Percentiles rank a stretch among this genome's conserved stretches.
Conservation (phyloP, 2,113 vertebrate species). For the Promerops cafer region DNA sequence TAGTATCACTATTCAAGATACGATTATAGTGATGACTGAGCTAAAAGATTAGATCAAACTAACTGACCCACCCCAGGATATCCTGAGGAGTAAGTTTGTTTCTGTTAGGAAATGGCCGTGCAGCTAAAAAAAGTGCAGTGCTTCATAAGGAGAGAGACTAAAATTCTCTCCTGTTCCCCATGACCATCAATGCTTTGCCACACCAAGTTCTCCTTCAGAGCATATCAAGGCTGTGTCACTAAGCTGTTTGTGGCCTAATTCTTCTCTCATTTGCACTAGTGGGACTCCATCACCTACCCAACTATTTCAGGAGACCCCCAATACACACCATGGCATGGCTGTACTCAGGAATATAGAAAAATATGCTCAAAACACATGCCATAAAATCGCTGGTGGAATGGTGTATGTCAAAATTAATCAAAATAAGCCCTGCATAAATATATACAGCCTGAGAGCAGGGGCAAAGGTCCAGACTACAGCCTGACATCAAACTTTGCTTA, state of each 20-base stretch:
- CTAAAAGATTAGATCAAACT: neutral
- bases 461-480: neutral
- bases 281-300: neutral
- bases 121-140: neutral
- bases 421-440: neutral
- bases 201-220: neutral
- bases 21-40: neutral
- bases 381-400: neutral
- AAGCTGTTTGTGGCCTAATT: neutral
- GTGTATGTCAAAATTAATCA: neutral
- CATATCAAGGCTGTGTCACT: rapidly evolving
- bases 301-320: neutral
- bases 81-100: neutral
- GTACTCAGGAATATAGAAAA: neutral
- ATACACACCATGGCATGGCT: neutral
- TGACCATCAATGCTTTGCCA: neutral
- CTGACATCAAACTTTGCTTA: neutral
- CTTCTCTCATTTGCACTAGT: neutral
- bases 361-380: neutral
- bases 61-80: neutral
- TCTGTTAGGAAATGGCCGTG: neutral
- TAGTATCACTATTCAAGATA: neutral
- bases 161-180: neutral
- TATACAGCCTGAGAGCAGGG: neutral
- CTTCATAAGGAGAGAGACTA: neutral